phyloP scores from a whole-genome alignment of 2,888 invertebrate species.

The Mystacides longicornis region DNA sequence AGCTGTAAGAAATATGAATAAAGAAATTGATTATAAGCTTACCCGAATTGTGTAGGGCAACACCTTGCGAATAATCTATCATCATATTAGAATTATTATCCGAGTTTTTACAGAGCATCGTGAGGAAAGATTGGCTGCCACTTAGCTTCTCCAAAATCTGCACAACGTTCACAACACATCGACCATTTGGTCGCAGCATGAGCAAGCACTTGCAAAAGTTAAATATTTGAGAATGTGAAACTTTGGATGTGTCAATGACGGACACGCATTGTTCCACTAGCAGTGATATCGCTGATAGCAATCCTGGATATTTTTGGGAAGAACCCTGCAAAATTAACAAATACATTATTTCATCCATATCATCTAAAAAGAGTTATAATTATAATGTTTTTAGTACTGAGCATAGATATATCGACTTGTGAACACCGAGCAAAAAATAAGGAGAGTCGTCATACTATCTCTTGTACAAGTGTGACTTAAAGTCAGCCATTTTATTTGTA shows the following conservation, averaged over 20 bases:
- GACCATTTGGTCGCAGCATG: conserved; percentile 33
- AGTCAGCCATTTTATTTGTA: too few relatives aligned
- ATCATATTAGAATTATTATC: conserved; percentile 33
- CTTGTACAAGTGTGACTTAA: too few relatives aligned
- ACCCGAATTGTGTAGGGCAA: conserved; percentile 41
- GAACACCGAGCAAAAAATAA: too few relatives aligned
- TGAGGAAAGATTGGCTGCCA: conserved; percentile 26
- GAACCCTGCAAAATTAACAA: conserved; percentile 35
- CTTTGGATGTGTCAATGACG: conserved; percentile 6
- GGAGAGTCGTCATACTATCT: too few relatives aligned
- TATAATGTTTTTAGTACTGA: too few relatives aligned
- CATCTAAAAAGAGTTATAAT: too few relatives aligned
- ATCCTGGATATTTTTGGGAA: conserved; percentile 36
- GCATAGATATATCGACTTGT: too few relatives aligned
- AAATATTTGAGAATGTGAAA: conserved; percentile 23
- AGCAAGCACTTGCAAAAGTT: conserved; percentile 32
- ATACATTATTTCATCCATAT: too few relatives aligned
- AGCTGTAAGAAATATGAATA: too few relatives aligned
- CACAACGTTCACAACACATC: conserved; percentile 32
- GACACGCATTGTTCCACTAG: conserved; percentile 25
- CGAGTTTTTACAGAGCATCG: conserved; percentile 31
- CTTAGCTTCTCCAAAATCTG: conserved; percentile 28
- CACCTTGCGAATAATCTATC: conserved; percentile 42
- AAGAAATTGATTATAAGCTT: too few relatives aligned
- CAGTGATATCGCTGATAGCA: conserved; percentile 31